These are phyloP conservation scores for Cichladusa arquata DNA, from an alignment of 2,113 vertebrate species.

Conservation along the genomic window DNA sequence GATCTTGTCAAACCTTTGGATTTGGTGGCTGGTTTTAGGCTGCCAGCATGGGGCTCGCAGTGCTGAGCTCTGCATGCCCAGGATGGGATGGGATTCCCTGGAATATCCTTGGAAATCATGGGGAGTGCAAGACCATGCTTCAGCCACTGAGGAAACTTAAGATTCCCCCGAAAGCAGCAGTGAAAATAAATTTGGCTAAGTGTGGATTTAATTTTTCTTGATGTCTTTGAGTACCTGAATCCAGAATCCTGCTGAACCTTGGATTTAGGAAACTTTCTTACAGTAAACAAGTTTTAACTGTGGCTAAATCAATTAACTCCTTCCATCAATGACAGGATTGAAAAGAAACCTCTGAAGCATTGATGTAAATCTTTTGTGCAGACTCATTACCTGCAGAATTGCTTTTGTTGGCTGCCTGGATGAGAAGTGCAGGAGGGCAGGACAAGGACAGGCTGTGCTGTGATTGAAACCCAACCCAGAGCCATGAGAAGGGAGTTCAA, in stretches of 20 bases:
- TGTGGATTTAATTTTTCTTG: neutral
- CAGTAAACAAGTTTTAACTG: neutral
- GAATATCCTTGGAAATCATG: neutral
- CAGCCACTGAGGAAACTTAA: neutral
- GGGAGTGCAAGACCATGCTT: neutral
- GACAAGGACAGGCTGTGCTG: neutral
- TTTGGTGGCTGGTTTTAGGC: neutral
- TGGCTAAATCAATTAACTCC: neutral
- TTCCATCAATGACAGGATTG: neutral
- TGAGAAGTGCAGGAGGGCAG: neutral
- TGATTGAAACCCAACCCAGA: neutral
- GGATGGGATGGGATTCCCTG: neutral
- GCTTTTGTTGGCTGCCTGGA: neutral
- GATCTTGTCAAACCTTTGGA: neutral
- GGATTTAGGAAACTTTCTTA: neutral
- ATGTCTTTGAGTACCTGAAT: neutral
- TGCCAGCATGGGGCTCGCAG: rapidly evolving
- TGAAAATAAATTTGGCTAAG: neutral
- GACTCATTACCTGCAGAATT: neutral
- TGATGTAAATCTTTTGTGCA: neutral
- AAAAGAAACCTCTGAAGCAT: neutral
- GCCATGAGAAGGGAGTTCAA: neutral
- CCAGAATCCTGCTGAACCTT: neutral
- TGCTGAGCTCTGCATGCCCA: rapidly evolving
- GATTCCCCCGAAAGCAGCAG: neutral